These are phyloP conservation scores for Papilio helenus DNA, from an alignment of 1,140 invertebrate genomes.

Conservation along the genomic window DNA sequence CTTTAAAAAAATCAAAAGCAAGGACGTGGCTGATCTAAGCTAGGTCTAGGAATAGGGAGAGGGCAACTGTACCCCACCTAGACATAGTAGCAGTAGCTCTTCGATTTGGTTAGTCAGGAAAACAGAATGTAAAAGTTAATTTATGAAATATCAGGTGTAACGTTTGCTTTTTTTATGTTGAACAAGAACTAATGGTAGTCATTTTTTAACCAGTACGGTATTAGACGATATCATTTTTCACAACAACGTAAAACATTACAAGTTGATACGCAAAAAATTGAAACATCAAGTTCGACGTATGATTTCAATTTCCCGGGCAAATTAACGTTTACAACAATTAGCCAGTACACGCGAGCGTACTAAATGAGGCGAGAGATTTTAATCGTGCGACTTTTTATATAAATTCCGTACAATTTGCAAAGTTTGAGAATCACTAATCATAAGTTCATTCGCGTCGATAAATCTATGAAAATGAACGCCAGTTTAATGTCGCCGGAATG, in stretches of 20 bases:
- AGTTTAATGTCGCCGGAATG: conserved; percentile 74
- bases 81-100: no score
- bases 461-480: conserved; percentile 79
- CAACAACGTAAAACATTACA: neutral
- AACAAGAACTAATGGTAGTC: no score
- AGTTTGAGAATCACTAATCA: conserved; percentile 61
- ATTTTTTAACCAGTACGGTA: neutral
- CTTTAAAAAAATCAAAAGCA: no score
- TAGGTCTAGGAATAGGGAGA: no score
- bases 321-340: conserved; percentile 18
- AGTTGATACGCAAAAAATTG: neutral
- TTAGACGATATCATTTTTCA: neutral
- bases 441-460: conserved; percentile 75
- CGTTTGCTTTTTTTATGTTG: no score
- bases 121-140: no score
- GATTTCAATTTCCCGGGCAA: conserved; percentile 19
- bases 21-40: no score
- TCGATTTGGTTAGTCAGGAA: no score
- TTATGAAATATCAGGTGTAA: no score
- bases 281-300: neutral
- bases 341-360: neutral
- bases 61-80: no score
- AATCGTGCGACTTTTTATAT: neutral
- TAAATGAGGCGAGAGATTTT: neutral
- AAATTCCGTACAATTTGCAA: conserved; percentile 23